Conservation (phyloP, 2,888 invertebrate genomes). For the Fissipunctia ypsillon region DNA sequence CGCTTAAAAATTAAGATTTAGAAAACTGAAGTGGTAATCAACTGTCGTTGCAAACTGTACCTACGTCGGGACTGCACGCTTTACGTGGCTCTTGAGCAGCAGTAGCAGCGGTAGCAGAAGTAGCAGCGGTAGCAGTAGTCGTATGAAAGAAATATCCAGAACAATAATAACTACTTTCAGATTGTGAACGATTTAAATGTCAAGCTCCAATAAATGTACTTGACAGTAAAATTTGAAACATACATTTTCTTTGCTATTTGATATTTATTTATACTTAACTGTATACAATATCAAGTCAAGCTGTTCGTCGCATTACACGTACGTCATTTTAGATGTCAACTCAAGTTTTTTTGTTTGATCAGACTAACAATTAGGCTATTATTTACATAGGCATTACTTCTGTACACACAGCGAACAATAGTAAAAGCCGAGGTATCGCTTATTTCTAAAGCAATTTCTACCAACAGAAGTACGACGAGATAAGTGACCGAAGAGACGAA, state of each 20-base stretch:
- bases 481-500: neutral
- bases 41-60: neutral
- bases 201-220: neutral
- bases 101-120: too few relatives aligned
- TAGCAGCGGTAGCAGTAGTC: conserved; percentile 10
- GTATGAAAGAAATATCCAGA: neutral
- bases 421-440: neutral
- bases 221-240: conserved; percentile 31
- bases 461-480: neutral
- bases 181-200: conserved; percentile 8
- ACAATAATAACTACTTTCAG: conserved; percentile 7
- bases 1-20: neutral
- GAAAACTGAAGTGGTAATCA: neutral
- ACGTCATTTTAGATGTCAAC: neutral
- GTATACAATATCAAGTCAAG: conserved; percentile 9
- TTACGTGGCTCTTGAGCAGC: neutral
- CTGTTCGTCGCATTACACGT: conserved; percentile 21
- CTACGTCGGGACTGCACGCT: too few relatives aligned
- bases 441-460: neutral
- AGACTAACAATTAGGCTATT: neutral
- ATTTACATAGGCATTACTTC: neutral
- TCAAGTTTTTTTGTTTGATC: neutral
- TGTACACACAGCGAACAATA: neutral
- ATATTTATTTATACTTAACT: conserved; percentile 10
- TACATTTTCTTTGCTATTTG: conserved; percentile 1